A percentile compares a stretch with the other conserved stretches of the same genome.
Evolutionary conservation across 92 coral and sea anemone genomes (phyloP).

Genomic region (Micromussa lordhowensis): DNA sequence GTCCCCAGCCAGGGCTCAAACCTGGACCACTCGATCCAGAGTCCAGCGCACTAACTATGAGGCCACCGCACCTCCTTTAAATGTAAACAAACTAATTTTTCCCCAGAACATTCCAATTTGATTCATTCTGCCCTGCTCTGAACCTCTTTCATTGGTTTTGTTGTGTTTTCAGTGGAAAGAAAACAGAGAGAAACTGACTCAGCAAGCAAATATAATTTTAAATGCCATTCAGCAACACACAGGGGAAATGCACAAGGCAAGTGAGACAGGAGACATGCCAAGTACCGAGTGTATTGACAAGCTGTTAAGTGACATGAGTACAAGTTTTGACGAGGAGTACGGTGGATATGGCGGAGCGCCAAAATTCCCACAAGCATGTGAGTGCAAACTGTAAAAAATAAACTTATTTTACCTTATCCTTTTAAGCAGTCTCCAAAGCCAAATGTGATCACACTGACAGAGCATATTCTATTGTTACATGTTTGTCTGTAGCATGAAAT

Average conservation of each 20-base stretch:
- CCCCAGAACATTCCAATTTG: neutral
- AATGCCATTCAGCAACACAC: slow-evolving; percentile 87
- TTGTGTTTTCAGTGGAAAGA: slow-evolving; percentile 79
- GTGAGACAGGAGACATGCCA: slow-evolving; percentile 74
- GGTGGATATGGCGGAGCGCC: slow-evolving; percentile 99
- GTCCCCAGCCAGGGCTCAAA: no score
- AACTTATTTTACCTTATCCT: neutral
- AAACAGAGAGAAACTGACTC: slow-evolving; percentile 77
- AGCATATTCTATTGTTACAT: neutral
- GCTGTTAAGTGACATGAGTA: slow-evolving; percentile 71
- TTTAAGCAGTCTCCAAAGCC: neutral
- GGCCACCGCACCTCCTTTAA: no score
- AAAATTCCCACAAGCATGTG: slow-evolving; percentile 96
- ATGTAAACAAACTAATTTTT: neutral
- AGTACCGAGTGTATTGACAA: slow-evolving; percentile 78
- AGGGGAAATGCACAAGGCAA: slow-evolving; percentile 66
- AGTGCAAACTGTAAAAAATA: neutral
- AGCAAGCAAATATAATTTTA: slow-evolving; percentile 84
- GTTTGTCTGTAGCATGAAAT: neutral
- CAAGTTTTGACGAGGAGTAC: slow-evolving; percentile 87
- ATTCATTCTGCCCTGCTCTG: neutral
- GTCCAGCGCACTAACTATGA: no score
- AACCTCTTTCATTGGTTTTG: neutral
- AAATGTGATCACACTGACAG: neutral
- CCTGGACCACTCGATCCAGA: no score